These are phyloP conservation scores for Heliconius aoede DNA, from an alignment of 2,888 invertebrate species.

Conservation along the genomic window DNA sequence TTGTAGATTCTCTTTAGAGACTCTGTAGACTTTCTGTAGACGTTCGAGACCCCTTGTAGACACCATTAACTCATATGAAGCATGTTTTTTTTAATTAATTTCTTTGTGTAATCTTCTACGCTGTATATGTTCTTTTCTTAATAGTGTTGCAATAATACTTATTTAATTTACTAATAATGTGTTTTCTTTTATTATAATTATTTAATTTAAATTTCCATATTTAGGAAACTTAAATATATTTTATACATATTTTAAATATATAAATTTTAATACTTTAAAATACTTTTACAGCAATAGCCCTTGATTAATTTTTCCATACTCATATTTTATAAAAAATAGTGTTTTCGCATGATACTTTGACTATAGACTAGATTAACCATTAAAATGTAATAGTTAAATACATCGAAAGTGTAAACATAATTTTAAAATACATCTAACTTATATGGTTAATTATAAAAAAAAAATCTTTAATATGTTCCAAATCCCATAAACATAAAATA, in stretches of 20 bases:
- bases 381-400: not conserved
- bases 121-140: slow-evolving; percentile 5
- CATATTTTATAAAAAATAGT: slow-evolving; percentile 7
- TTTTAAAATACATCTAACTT: not conserved
- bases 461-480: too few relatives aligned
- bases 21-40: slow-evolving; percentile 22
- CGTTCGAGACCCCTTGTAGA: slow-evolving; percentile 20
- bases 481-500: not conserved
- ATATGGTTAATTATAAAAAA: not conserved
- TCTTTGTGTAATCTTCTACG: slow-evolving; percentile 24
- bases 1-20: slow-evolving; percentile 27
- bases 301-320: slow-evolving; percentile 3
- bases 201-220: too few relatives aligned
- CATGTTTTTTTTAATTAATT: slow-evolving; percentile 42
- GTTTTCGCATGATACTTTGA: slow-evolving; percentile 16
- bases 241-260: not conserved
- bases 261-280: not conserved
- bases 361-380: not conserved
- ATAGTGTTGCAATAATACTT: slow-evolving; percentile 14
- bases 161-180: slow-evolving; percentile 25
- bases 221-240: not conserved
- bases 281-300: not conserved
- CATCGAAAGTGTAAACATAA: not conserved
- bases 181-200: not conserved
- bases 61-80: slow-evolving; percentile 36